Conservation (phyloP, 2,113 vertebrate species). For the Cervus canadensis region DNA sequence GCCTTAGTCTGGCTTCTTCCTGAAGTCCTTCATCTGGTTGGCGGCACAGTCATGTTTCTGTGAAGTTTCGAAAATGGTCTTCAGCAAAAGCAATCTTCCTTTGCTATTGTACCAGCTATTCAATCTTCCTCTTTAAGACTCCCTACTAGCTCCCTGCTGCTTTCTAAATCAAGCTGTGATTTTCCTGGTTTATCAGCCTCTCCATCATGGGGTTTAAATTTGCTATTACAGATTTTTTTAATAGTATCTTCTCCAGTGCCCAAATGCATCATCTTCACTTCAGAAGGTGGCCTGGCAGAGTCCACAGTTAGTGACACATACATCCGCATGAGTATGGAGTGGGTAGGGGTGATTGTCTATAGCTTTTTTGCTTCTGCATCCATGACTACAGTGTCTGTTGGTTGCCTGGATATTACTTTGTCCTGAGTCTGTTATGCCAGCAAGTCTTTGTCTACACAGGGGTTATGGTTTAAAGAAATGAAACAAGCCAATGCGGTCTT, state of each 20-base stretch:
- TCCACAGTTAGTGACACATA: not conserved
- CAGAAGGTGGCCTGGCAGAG: not conserved
- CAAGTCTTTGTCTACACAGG: not conserved
- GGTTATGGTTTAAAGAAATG: slow-evolving; percentile 26
- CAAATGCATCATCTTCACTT: not conserved
- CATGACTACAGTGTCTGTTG: not conserved
- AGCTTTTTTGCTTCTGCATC: not conserved
- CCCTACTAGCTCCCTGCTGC: slow-evolving; percentile 45
- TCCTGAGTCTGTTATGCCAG: slow-evolving; percentile 6
- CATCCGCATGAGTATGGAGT: not conserved
- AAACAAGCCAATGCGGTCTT: not conserved
- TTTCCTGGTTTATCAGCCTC: slow-evolving; percentile 55
- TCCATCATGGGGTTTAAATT: slow-evolving; percentile 52
- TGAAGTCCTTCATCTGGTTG: not conserved
- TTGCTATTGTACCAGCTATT: slow-evolving; percentile 32
- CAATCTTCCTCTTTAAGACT: slow-evolving; percentile 51
- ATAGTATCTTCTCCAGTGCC: not conserved
- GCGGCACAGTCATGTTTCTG: not conserved
- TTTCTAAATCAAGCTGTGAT: slow-evolving; percentile 69
- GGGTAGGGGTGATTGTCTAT: not conserved
- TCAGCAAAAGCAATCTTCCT: slow-evolving; percentile 64
- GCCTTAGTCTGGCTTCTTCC: not conserved
- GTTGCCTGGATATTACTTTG: not conserved
- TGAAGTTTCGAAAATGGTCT: slow-evolving; percentile 46
- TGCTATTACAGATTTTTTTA: not conserved